phyloP scores from a whole-genome alignment of 1,140 invertebrate species.

The Dolichoris vasculosae region DNA sequence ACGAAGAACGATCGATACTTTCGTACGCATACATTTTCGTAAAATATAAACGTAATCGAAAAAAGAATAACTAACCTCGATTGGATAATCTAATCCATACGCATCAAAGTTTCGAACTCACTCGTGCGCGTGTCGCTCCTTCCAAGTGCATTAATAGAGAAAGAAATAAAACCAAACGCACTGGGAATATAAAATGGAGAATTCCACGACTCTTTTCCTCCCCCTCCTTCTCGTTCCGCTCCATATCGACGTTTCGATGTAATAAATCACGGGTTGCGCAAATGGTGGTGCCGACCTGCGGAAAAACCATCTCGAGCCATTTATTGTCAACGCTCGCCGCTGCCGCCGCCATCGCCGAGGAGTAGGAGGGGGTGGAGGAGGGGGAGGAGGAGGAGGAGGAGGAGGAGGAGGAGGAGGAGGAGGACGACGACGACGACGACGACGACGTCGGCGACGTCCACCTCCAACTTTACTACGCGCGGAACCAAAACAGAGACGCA shows the following conservation, averaged over 20 bases:
- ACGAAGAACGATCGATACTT: neutral
- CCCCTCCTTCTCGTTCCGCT: neutral
- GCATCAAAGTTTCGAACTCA: constrained; percentile 28
- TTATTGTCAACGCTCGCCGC: constrained; percentile 50
- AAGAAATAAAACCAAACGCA: constrained; percentile 45
- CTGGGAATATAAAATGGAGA: constrained; percentile 46
- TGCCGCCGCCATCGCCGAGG: too few relatives aligned
- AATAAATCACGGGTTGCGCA: constrained; percentile 48
- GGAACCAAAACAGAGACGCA: constrained; percentile 34
- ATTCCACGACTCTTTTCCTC: constrained; percentile 2
- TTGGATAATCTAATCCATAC: constrained; percentile 35
- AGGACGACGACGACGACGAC: too few relatives aligned
- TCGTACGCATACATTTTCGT: neutral
- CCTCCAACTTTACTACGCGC: neutral
- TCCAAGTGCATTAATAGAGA: constrained; percentile 34
- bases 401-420: too few relatives aligned
- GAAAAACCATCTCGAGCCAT: constrained; percentile 54
- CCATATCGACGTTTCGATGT: constrained; percentile 52
- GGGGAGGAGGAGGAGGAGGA: too few relatives aligned
- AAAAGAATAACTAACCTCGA: constrained; percentile 8
- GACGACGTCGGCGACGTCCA: neutral
- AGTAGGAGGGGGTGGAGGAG: too few relatives aligned
- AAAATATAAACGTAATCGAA: neutral
- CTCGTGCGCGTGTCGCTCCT: constrained; percentile 3
- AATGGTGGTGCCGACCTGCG: neutral